phyloP scores from a whole-genome alignment of 2,113 vertebrate species.

The Pogonocichla stellata region DNA sequence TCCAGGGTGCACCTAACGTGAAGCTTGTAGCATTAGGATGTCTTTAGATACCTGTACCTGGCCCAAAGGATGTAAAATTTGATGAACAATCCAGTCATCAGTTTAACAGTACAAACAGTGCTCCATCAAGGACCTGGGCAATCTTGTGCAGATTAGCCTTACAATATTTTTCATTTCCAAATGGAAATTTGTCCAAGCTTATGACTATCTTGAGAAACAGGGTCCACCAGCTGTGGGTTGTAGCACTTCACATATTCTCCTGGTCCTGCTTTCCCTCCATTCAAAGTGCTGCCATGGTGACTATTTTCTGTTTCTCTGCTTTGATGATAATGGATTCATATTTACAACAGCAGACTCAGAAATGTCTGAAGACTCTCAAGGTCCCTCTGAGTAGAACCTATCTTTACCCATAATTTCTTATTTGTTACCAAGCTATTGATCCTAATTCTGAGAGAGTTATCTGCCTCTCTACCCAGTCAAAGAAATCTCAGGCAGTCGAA shows the following conservation, averaged over 20 bases:
- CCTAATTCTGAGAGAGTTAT: neutral
- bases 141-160: neutral
- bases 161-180: neutral
- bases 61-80: neutral
- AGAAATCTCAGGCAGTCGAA: neutral
- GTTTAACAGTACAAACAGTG: neutral
- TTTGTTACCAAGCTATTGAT: neutral
- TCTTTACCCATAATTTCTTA: neutral
- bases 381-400: neutral
- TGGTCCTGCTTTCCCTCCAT: neutral
- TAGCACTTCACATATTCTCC: neutral
- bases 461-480: neutral
- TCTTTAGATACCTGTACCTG: neutral
- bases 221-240: neutral
- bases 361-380: slow-evolving; percentile 9
- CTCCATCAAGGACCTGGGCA: neutral
- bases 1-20: neutral
- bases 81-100: neutral
- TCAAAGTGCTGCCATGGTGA: neutral
- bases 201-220: neutral
- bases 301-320: neutral
- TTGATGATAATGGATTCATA: slow-evolving; percentile 1
- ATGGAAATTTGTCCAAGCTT: neutral
- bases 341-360: neutral
- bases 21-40: neutral